Percentiles rank a stretch among this genome's conserved stretches.
phyloP scores from a whole-genome alignment of 2,888 invertebrate species.

The Caenorhabditis becei region DNA sequence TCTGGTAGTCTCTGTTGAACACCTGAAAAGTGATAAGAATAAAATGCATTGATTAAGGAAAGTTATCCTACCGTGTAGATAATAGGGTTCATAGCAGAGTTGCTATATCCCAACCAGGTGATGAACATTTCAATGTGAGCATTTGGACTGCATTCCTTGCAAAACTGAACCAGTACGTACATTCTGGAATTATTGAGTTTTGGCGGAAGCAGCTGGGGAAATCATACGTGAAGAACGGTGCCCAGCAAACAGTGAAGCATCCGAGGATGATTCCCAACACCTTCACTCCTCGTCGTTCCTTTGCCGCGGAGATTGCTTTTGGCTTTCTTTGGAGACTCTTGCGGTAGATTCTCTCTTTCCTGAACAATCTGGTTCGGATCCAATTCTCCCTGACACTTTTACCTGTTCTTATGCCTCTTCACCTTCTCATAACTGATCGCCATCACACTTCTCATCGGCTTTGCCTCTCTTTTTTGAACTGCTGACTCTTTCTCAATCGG shows the following conservation, averaged over 20 bases:
- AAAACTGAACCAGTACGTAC: conserved; percentile 81
- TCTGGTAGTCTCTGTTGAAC: conserved; percentile 82
- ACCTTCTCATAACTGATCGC: conserved; percentile 80
- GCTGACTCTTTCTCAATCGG: conserved; percentile 68
- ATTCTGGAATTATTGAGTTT: conserved; percentile 68
- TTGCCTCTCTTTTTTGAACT: conserved; percentile 69
- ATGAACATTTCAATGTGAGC: conserved; percentile 82
- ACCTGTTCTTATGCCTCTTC: conserved; percentile 79
- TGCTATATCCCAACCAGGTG: conserved; percentile 81
- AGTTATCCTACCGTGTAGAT: conserved; percentile 78
- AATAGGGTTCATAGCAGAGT: conserved; percentile 82
- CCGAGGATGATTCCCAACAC: conserved; percentile 82
- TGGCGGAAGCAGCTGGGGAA: not conserved
- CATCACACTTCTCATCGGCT: conserved; percentile 68
- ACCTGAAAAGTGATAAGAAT: conserved; percentile 73
- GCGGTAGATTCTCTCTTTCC: conserved; percentile 79
- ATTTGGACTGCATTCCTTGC: conserved; percentile 76
- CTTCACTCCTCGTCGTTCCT: conserved; percentile 80
- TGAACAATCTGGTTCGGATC: conserved; percentile 22
- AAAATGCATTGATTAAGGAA: not conserved
- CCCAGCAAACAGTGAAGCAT: conserved; percentile 82
- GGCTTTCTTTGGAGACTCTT: conserved; percentile 81
- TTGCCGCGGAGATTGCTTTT: conserved; percentile 81
- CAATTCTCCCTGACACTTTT: not conserved
- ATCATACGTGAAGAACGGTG: conserved; percentile 80